phyloP scores from a whole-genome alignment of 2,888 invertebrate species.

The Nomada goodeniana region DNA sequence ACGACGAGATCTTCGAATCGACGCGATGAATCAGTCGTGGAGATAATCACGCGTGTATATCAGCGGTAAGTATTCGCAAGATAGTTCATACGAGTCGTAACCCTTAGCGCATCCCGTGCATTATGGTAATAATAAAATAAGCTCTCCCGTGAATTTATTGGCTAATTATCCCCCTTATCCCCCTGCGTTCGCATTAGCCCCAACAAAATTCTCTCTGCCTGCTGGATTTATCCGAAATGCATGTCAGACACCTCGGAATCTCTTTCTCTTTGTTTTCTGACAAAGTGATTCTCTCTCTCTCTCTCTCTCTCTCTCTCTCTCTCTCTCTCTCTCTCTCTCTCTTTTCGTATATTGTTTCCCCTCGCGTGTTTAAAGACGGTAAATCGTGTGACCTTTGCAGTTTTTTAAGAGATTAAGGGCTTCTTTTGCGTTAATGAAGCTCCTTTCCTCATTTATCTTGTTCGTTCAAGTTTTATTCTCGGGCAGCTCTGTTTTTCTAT shows the following conservation, averaged over 20 bases:
- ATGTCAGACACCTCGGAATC: neutral
- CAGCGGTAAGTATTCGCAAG: slow-evolving; percentile 46
- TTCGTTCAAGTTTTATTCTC: too few species aligned
- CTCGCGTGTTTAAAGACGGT: slow-evolving; percentile 20
- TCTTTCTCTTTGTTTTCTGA: neutral
- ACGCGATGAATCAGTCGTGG: slow-evolving; percentile 56
- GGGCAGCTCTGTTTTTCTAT: too few species aligned
- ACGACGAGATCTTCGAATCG: slow-evolving; percentile 34
- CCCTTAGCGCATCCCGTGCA: slow-evolving; percentile 49
- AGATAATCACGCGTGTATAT: slow-evolving; percentile 58
- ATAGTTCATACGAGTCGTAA: slow-evolving; percentile 39
- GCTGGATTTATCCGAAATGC: neutral
- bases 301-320: too few species aligned
- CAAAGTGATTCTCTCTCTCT: neutral
- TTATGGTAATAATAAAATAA: slow-evolving; percentile 62
- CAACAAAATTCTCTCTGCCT: slow-evolving; percentile 16
- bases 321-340: too few species aligned
- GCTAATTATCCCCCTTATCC: slow-evolving; percentile 52
- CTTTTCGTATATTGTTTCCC: neutral
- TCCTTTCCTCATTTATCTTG: neutral
- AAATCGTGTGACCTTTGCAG: slow-evolving; percentile 4
- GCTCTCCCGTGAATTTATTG: slow-evolving; percentile 52
- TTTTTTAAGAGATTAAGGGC: slow-evolving; percentile 7
- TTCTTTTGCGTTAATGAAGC: slow-evolving; percentile 19
- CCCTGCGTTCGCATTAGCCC: slow-evolving; percentile 12